Conservation (phyloP, 1,140 invertebrate genomes). For the Drosophila pallidifrons region DNA sequence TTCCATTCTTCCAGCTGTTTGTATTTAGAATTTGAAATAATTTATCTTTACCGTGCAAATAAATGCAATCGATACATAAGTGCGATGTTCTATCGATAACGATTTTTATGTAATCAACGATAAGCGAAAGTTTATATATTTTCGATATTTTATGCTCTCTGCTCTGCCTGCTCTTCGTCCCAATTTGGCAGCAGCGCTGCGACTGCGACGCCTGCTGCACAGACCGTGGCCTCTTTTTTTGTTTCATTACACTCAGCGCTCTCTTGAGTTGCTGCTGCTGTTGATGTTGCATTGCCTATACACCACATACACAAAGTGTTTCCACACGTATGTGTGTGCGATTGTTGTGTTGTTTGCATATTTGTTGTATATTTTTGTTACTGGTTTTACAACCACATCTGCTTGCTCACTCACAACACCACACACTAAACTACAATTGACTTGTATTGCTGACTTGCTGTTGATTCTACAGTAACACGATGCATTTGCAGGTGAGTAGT, state of each 20-base stretch:
- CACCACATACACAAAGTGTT: neutral
- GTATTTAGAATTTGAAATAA: conserved; percentile 40
- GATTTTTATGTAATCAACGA: conserved; percentile 40
- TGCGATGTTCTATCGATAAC: conserved; percentile 8
- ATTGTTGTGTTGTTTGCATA: conserved; percentile 51
- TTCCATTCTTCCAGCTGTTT: conserved; percentile 79
- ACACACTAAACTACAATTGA: conserved; percentile 29
- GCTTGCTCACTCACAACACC: conserved; percentile 46
- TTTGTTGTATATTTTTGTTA: conserved; percentile 61
- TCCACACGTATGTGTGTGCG: conserved; percentile 16
- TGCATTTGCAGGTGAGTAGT: conserved; percentile 55
- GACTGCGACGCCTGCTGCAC: conserved; percentile 24
- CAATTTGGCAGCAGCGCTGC: conserved; percentile 60
- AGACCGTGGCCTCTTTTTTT: conserved; percentile 70
- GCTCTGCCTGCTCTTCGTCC: conserved; percentile 46
- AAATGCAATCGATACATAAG: conserved; percentile 15
- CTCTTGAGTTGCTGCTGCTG: conserved; percentile 41
- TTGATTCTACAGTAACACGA: conserved; percentile 28
- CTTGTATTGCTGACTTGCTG: conserved; percentile 47
- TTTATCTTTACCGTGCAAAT: neutral
- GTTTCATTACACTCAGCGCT: conserved; percentile 25
- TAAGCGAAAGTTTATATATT: conserved; percentile 61
- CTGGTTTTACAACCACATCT: conserved; percentile 56
- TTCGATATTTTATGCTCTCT: conserved; percentile 29
- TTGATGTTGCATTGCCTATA: conserved; percentile 50